Evolutionary conservation across 2,797 vertebrate species (phyloP).

Genomic region (Atherinosoma microstoma): DNA sequence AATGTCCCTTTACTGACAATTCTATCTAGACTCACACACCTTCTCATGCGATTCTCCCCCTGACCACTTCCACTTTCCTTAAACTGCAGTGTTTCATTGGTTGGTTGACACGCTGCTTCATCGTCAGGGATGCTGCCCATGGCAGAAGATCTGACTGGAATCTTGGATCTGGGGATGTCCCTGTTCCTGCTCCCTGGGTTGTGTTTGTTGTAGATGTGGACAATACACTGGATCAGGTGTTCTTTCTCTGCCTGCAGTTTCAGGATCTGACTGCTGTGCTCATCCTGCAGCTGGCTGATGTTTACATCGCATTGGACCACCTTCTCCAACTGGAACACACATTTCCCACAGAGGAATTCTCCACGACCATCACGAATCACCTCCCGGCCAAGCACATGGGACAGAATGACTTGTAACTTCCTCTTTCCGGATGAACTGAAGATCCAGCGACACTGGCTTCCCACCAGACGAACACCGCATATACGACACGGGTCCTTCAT

Average conservation of each 20-base stretch:
- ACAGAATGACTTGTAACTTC: slow-evolving; percentile 81
- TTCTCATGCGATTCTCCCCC: slow-evolving; percentile 60
- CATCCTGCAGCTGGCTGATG: slow-evolving; percentile 73
- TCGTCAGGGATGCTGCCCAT: slow-evolving; percentile 51
- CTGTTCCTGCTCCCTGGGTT: slow-evolving; percentile 52
- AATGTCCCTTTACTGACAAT: slow-evolving; percentile 57
- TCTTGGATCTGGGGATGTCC: slow-evolving; percentile 39
- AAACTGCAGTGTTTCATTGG: slow-evolving; percentile 45
- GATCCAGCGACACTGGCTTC: slow-evolving; percentile 84
- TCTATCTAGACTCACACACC: slow-evolving; percentile 75
- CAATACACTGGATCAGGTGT: slow-evolving; percentile 76
- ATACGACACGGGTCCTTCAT: slow-evolving; percentile 83
- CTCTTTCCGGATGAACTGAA: slow-evolving; percentile 77
- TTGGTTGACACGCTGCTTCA: slow-evolving; percentile 30
- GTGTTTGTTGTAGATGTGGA: slow-evolving; percentile 79
- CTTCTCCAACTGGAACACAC: slow-evolving; percentile 82
- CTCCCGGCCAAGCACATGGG: slow-evolving; percentile 78
- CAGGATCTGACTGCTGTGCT: slow-evolving; percentile 68
- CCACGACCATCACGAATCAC: slow-evolving; percentile 78
- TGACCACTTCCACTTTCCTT: slow-evolving; percentile 33
- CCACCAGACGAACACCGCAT: slow-evolving; percentile 75
- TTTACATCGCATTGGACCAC: slow-evolving; percentile 79
- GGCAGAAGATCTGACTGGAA: slow-evolving; percentile 22
- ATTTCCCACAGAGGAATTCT: slow-evolving; percentile 86
- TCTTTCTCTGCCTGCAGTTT: slow-evolving; percentile 79